phyloP scores from a whole-genome alignment of 2,888 invertebrate species.

The Cynaeus angustus region DNA sequence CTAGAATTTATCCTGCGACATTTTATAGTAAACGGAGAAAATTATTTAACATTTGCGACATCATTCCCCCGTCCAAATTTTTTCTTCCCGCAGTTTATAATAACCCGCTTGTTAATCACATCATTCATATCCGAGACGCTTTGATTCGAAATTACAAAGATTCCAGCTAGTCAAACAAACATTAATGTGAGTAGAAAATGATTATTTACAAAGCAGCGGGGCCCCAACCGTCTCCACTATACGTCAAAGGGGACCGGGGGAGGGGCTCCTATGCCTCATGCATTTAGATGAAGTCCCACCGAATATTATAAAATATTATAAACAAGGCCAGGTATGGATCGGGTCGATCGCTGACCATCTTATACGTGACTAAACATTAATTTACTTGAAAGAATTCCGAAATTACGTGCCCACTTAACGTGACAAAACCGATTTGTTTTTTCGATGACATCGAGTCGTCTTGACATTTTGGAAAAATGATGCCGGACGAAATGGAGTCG shows the following conservation, averaged over 20 bases:
- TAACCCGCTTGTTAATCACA: conserved; percentile 49
- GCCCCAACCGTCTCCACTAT: conserved; percentile 54
- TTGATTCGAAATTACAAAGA: conserved; percentile 66
- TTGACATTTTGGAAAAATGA: conserved; percentile 35
- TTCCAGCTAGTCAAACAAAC: conserved; percentile 66
- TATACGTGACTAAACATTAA: conserved; percentile 56
- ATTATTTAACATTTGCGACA: too few species aligned
- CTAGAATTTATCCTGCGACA: conserved; percentile 20
- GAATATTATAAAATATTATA: conserved; percentile 67
- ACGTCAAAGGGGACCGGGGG: conserved; percentile 54
- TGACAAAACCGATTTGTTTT: conserved; percentile 51
- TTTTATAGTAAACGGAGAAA: background rate
- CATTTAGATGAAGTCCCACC: conserved; percentile 65
- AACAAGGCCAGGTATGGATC: conserved; percentile 60
- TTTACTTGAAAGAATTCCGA: conserved; percentile 55
- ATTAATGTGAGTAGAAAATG: conserved; percentile 69
- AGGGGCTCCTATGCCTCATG: conserved; percentile 59
- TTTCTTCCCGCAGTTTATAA: conserved; percentile 48
- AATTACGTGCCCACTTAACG: conserved; percentile 55
- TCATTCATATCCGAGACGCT: conserved; percentile 51
- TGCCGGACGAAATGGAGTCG: background rate
- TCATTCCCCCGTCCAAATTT: too few species aligned
- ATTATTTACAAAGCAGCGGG: conserved; percentile 69
- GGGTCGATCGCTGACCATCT: conserved; percentile 40
- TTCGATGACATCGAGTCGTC: conserved; percentile 32